Conservation (phyloP, 1,140 invertebrate genomes). For the Aphelinus certus region DNA sequence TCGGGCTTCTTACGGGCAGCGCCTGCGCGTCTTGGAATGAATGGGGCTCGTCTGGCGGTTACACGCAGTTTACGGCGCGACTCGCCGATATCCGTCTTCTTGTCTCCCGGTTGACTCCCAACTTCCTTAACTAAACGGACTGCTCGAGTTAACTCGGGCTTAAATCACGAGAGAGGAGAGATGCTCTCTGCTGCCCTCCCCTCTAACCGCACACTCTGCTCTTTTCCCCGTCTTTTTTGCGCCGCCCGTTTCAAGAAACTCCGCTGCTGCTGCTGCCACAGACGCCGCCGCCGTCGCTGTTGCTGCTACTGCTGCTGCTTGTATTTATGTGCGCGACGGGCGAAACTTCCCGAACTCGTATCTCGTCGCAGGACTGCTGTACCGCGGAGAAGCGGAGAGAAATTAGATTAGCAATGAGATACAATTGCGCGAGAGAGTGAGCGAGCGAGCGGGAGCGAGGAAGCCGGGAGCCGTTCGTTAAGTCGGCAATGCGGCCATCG, state of each 20-base stretch:
- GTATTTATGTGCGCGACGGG: constrained; percentile 39
- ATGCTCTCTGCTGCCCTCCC: constrained; percentile 29
- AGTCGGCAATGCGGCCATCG: neutral
- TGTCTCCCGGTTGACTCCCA: constrained; percentile 32
- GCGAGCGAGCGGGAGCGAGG: no score
- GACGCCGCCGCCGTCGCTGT: no score
- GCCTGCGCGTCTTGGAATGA: constrained; percentile 4
- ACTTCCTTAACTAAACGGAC: constrained; percentile 34
- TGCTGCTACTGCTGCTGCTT: neutral
- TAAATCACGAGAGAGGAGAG: constrained; percentile 49
- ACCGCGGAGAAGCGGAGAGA: neutral
- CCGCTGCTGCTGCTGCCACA: neutral
- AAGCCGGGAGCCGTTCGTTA: neutral
- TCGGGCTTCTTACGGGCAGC: neutral
- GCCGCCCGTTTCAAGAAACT: constrained; percentile 8
- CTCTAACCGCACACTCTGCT: constrained; percentile 1
- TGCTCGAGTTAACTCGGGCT: constrained; percentile 36
- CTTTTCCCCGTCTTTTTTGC: constrained; percentile 20
- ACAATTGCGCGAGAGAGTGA: neutral
- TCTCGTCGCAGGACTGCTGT: neutral
- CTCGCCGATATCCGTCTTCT: constrained; percentile 36
- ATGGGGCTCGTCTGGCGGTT: constrained; percentile 35
- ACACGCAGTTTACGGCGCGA: constrained; percentile 34
- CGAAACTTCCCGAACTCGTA: constrained; percentile 38
- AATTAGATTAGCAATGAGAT: constrained; percentile 27